Evolutionary conservation across 64 coral and sea anemone species (phyloP).

Genomic region (Montipora capricornis): DNA sequence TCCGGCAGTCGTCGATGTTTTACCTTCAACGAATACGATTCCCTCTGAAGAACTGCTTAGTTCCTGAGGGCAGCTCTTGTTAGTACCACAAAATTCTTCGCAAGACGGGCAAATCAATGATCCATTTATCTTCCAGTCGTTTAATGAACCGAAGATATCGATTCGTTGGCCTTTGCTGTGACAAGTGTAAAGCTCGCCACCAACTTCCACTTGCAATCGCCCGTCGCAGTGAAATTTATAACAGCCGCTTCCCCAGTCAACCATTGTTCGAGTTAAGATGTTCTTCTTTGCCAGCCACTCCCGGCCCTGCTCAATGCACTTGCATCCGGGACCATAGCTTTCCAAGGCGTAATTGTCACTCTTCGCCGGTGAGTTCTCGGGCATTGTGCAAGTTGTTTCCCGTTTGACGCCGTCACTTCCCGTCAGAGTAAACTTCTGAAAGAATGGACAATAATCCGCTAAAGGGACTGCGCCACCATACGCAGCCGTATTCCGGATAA

Average conservation of each 20-base stretch:
- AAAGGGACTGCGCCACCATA: slow-evolving; percentile 91
- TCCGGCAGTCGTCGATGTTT: not conserved
- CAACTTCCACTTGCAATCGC: slow-evolving; percentile 74
- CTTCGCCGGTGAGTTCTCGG: slow-evolving; percentile 69
- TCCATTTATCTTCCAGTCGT: slow-evolving; percentile 85
- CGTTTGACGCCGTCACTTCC: slow-evolving; percentile 76
- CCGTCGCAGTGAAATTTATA: slow-evolving; percentile 86
- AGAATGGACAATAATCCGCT: slow-evolving; percentile 92
- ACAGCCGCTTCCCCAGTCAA: slow-evolving; percentile 98
- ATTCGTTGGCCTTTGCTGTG: slow-evolving; percentile 79
- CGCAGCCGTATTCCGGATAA: slow-evolving; percentile 71
- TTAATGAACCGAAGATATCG: slow-evolving; percentile 66
- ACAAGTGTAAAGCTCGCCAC: slow-evolving; percentile 73
- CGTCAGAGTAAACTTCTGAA: slow-evolving; percentile 94
- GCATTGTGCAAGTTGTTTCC: slow-evolving; percentile 87
- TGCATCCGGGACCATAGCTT: slow-evolving; percentile 55
- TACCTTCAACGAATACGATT: not conserved
- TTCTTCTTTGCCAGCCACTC: slow-evolving; percentile 85
- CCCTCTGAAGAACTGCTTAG: slow-evolving; percentile 8
- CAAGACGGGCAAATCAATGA: slow-evolving; percentile 88
- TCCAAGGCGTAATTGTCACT: slow-evolving; percentile 90
- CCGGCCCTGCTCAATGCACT: slow-evolving; percentile 78
- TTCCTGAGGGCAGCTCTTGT: slow-evolving; percentile 64
- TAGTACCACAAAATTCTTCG: slow-evolving; percentile 76
- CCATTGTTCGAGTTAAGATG: slow-evolving; percentile 89